Conservation (phyloP, 1,140 invertebrate species). For the Drosophila quadrilineata region DNA sequence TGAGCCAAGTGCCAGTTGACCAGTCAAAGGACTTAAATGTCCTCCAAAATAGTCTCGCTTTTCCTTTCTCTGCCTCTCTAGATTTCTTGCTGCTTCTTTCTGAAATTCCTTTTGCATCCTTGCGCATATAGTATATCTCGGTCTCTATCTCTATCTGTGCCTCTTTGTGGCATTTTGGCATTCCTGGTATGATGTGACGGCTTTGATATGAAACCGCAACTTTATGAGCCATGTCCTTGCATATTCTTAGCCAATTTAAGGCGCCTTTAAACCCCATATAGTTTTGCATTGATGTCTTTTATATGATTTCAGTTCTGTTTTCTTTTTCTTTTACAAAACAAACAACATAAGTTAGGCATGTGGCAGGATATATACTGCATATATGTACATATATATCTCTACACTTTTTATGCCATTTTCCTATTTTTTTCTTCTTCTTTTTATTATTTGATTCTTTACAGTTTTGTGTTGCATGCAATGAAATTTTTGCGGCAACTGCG, state of each 20-base stretch:
- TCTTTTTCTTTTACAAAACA: constrained; percentile 51
- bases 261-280: constrained; percentile 69
- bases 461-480: constrained; percentile 49
- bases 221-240: constrained; percentile 70
- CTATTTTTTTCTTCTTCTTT: constrained; percentile 21
- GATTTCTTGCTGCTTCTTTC: not conserved
- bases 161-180: not conserved
- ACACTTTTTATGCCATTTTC: constrained; percentile 67
- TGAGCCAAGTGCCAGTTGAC: not conserved
- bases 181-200: constrained; percentile 12
- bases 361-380: constrained; percentile 39
- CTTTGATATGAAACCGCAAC: constrained; percentile 50
- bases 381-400: not conserved
- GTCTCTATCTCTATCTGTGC: not conserved
- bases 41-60: too few relatives aligned
- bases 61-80: not conserved
- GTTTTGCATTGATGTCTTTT: constrained; percentile 73
- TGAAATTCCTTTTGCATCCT: too few relatives aligned
- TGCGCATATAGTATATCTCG: too few relatives aligned
- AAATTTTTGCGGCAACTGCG: constrained; percentile 75
- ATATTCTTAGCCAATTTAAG: constrained; percentile 75
- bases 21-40: constrained; percentile 11
- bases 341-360: too few relatives aligned
- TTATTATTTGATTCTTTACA: constrained; percentile 28
- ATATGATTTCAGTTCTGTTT: constrained; percentile 65